A percentile compares a stretch with the other conserved stretches of the same genome.
Evolutionary conservation across 2,888 invertebrate genomes (phyloP).

Genomic region (Charanyca ferruginea): DNA sequence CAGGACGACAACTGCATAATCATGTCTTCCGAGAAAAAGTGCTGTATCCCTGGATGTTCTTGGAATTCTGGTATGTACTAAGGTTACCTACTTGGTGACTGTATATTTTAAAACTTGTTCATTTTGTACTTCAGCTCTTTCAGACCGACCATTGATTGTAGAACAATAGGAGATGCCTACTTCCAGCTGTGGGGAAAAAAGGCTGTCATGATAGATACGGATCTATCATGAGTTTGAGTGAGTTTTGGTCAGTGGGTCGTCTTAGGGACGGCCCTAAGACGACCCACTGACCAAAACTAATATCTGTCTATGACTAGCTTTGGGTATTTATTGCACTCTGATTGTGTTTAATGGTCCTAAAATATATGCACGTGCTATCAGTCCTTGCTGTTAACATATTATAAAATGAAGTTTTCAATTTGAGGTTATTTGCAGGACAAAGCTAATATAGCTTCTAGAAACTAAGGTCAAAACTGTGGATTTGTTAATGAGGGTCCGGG

Average conservation of each 20-base stretch:
- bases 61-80: constrained; percentile 9
- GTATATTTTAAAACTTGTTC: background rate
- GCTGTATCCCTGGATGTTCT: constrained; percentile 1
- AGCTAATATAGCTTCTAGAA: background rate
- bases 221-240: too few species aligned
- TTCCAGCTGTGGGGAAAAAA: background rate
- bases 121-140: background rate
- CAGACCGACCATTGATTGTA: background rate
- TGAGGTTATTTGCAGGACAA: constrained; percentile 1
- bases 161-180: background rate
- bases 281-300: too few species aligned
- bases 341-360: too few species aligned
- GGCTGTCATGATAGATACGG: too few species aligned
- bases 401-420: too few species aligned
- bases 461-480: background rate
- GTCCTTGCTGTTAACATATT: too few species aligned
- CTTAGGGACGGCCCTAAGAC: too few species aligned
- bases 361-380: too few species aligned
- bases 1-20: background rate
- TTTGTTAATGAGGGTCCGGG: too few species aligned
- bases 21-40: constrained; percentile 11
- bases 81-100: background rate
- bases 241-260: too few species aligned
- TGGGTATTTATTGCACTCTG: background rate
- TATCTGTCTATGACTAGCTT: too few species aligned